Conservation (phyloP, 2,888 invertebrate genomes). For the Celastrina argiolus region DNA sequence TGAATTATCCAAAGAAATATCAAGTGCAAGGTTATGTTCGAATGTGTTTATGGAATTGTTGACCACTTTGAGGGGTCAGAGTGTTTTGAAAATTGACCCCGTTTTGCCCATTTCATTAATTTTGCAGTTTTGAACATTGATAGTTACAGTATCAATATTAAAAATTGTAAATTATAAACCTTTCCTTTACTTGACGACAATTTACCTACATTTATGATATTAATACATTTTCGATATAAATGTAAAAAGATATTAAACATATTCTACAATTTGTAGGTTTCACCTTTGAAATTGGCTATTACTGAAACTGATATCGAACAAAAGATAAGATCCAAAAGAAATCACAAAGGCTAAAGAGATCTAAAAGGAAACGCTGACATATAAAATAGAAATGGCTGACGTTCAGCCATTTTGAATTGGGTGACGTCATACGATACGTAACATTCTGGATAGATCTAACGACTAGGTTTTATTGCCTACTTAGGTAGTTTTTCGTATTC, state of each 20-base stretch:
- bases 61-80: not conserved
- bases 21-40: not conserved
- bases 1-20: constrained; percentile 1
- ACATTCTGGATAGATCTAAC: not conserved
- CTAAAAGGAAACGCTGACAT: constrained; percentile 1
- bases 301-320: not conserved
- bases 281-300: not conserved
- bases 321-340: not conserved
- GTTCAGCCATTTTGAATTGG: not conserved
- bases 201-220: too few relatives aligned
- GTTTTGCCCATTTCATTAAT: too few relatives aligned
- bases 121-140: too few relatives aligned
- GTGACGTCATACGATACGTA: not conserved
- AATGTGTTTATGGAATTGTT: not conserved
- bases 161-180: too few relatives aligned
- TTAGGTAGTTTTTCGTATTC: not conserved
- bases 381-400: constrained; percentile 7
- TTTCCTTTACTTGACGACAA: too few relatives aligned
- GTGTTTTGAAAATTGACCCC: not conserved
- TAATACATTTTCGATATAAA: not conserved
- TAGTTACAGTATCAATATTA: too few relatives aligned
- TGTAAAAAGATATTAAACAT: not conserved
- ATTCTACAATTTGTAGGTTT: not conserved
- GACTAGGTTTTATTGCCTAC: not conserved
- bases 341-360: not conserved